Percentiles rank a stretch among this genome's conserved stretches.
These are phyloP conservation scores for Sibirionetta formosa DNA, from an alignment of 2,797 vertebrate species.

Conservation along the genomic window DNA sequence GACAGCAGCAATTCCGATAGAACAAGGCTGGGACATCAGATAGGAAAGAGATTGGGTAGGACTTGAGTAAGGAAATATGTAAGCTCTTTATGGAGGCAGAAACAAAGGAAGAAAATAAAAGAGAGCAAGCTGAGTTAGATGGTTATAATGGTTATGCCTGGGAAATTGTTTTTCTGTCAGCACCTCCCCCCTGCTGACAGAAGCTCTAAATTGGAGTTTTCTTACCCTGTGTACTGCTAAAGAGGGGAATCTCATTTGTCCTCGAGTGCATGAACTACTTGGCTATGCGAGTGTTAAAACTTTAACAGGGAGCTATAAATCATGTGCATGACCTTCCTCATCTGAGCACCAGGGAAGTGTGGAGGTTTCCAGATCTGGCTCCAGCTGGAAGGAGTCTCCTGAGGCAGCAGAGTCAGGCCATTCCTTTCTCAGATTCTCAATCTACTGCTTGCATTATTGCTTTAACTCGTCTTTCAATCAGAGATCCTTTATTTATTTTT, in stretches of 20 bases:
- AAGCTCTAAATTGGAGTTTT: background rate
- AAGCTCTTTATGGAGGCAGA: background rate
- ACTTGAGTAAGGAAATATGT: background rate
- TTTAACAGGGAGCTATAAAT: background rate
- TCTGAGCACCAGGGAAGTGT: background rate
- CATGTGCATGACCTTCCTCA: background rate
- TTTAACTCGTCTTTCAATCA: background rate
- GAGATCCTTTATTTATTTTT: background rate
- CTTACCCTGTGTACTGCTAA: background rate
- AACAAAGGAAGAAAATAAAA: background rate
- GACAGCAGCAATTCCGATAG: background rate
- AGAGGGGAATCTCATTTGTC: background rate
- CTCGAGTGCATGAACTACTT: background rate
- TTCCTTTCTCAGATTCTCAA: background rate
- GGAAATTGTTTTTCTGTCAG: background rate
- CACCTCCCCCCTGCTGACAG: background rate
- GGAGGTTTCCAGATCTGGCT: background rate
- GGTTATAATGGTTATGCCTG: background rate
- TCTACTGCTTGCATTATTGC: background rate
- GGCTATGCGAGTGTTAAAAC: background rate
- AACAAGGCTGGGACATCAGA: background rate
- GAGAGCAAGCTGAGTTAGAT: background rate
- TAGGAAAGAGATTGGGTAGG: background rate
- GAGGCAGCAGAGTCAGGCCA: background rate
- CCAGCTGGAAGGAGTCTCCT: background rate